Conservation (phyloP, 1,140 invertebrate genomes). For the Plutomurus gul region DNA sequence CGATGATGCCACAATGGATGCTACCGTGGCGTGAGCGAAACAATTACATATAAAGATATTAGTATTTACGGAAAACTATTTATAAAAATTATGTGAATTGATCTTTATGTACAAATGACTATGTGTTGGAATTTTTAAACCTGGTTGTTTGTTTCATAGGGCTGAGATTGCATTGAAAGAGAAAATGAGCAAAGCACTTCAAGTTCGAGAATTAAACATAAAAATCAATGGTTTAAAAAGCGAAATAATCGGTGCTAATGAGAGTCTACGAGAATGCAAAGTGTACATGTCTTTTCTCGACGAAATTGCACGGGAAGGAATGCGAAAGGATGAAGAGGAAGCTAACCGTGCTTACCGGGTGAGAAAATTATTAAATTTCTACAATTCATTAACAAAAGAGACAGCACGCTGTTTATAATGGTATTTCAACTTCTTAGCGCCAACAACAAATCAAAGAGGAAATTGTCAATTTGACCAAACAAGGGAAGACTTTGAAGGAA, state of each 20-base stretch:
- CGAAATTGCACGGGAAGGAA: constrained; percentile 45
- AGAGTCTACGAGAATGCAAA: constrained; percentile 48
- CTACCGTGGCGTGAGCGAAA: not conserved
- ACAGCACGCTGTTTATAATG: not conserved
- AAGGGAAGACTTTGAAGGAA: constrained; percentile 47
- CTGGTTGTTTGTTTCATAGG: not conserved
- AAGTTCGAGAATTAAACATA: constrained; percentile 44
- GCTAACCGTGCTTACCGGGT: constrained; percentile 31
- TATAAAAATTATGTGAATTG: not conserved
- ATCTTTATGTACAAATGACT: not conserved
- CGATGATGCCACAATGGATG: constrained; percentile 43
- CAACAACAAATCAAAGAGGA: constrained; percentile 51
- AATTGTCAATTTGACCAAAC: constrained; percentile 35
- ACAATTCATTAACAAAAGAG: not conserved
- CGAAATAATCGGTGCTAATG: constrained; percentile 45
- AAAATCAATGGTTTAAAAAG: constrained; percentile 46
- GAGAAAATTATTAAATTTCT: not conserved
- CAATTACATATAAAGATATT: not conserved
- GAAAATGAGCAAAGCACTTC: constrained; percentile 30
- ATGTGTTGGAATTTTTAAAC: not conserved
- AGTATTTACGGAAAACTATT: not conserved
- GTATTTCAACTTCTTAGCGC: constrained; percentile 11
- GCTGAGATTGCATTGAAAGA: constrained; percentile 43
- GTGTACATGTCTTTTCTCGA: constrained; percentile 49
- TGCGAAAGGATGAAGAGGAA: constrained; percentile 50